Percentiles rank a stretch among this genome's conserved stretches.
Evolutionary conservation across 30 jellyfish, hydroid and myxozoan species (phyloP).

Genomic region (Pelagia noctiluca): DNA sequence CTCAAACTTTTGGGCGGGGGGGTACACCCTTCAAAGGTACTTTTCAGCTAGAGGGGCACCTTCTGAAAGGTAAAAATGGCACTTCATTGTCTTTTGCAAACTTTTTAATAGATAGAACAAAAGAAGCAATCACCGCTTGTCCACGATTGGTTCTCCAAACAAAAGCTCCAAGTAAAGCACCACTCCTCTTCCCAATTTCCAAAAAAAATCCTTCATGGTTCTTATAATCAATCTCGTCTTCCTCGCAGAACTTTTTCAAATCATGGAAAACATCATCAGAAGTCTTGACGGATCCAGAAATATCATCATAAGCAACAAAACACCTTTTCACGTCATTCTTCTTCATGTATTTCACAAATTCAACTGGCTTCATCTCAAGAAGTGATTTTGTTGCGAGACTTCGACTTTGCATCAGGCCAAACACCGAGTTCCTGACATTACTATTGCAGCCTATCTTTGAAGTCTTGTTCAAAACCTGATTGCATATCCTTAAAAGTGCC

Average conservation of each 20-base stretch:
- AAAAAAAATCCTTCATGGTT: constrained; percentile 85
- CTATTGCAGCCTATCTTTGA: too few species aligned
- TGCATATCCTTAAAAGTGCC: too few species aligned
- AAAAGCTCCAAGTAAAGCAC: constrained; percentile 89
- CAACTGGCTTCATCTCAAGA: constrained; percentile 70
- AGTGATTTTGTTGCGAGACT: not conserved
- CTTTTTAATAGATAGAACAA: too few species aligned
- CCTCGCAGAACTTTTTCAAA: constrained; percentile 58
- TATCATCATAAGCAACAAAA: constrained; percentile 65
- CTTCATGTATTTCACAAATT: constrained; percentile 74
- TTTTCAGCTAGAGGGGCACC: too few species aligned
- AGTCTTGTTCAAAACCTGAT: too few species aligned
- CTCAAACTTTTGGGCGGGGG: too few species aligned
- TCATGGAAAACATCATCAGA: constrained; percentile 38
- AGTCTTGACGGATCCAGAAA: constrained; percentile 22
- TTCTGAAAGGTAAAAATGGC: too few species aligned
- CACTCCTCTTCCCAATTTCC: constrained; percentile 84
- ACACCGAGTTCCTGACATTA: too few species aligned
- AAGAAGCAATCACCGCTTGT: too few species aligned
- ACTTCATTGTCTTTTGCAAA: too few species aligned
- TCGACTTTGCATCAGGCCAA: too few species aligned
- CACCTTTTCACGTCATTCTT: constrained; percentile 68
- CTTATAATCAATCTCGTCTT: constrained; percentile 67
- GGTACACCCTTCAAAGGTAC: too few species aligned
- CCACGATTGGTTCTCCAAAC: constrained; percentile 94